These are phyloP conservation scores for Gnatocerus cornutus DNA, from an alignment of 2,888 invertebrate genomes.

Conservation along the genomic window DNA sequence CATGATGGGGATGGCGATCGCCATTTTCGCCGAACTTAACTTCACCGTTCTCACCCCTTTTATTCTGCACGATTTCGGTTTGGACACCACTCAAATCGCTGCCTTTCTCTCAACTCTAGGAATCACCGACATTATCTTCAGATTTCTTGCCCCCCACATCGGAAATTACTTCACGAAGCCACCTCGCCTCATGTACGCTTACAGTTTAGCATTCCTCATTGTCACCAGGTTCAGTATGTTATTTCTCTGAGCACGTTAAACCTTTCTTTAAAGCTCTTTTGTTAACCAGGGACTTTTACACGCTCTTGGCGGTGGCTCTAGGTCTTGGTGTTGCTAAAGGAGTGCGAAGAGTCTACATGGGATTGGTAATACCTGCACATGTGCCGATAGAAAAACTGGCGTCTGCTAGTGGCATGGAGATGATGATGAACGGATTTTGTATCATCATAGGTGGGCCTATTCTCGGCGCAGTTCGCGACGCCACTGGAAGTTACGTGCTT, in stretches of 20 bases:
- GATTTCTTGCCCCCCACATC: constrained; percentile 79
- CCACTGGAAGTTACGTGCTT: constrained; percentile 75
- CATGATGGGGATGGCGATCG: constrained; percentile 80
- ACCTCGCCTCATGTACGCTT: constrained; percentile 78
- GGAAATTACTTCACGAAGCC: constrained; percentile 78
- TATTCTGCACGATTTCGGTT: constrained; percentile 77
- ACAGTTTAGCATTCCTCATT: constrained; percentile 76
- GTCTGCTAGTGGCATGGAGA: constrained; percentile 81
- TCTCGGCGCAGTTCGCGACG: constrained; percentile 77
- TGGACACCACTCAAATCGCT: constrained; percentile 76
- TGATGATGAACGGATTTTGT: constrained; percentile 79
- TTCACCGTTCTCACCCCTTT: constrained; percentile 80
- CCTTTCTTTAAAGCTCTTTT: constrained; percentile 49
- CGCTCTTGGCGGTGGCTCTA: constrained; percentile 70
- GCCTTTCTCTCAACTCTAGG: constrained; percentile 77
- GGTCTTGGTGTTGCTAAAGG: constrained; percentile 82
- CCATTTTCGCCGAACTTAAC: constrained; percentile 80
- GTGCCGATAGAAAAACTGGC: constrained; percentile 80
- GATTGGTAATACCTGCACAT: constrained; percentile 79
- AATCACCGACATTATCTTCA: constrained; percentile 73
- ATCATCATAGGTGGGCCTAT: constrained; percentile 77
- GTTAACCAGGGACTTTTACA: constrained; percentile 45
- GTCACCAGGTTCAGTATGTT: constrained; percentile 76
- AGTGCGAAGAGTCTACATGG: constrained; percentile 80
- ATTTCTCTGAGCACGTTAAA: background rate